Evolutionary conservation across 2,797 vertebrate species (phyloP).

Genomic region (Valencia hispanica): DNA sequence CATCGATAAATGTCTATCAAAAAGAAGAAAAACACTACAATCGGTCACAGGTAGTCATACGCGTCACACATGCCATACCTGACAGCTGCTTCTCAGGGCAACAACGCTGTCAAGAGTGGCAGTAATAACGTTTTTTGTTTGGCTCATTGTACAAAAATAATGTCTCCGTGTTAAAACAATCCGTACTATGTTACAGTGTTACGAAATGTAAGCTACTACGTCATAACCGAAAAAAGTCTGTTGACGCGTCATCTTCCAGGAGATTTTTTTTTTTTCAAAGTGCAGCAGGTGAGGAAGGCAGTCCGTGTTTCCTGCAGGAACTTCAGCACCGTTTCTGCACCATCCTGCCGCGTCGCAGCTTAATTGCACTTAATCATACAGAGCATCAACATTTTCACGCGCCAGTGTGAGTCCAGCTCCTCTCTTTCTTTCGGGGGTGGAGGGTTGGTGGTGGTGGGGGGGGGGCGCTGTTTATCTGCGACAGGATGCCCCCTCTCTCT

Average conservation of each 20-base stretch:
- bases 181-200: constrained; percentile 63
- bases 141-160: constrained; percentile 88
- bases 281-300: constrained; percentile 55
- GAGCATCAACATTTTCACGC: constrained; percentile 66
- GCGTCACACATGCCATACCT: constrained; percentile 45
- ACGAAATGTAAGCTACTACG: constrained; percentile 42
- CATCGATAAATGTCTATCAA: constrained; percentile 80
- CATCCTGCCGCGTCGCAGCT: constrained; percentile 50
- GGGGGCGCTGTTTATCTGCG: constrained; percentile 2
- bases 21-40: constrained; percentile 69
- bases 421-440: constrained; percentile 45
- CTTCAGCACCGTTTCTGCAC: constrained; percentile 39
- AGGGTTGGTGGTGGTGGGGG: neutral
- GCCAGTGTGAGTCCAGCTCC: constrained; percentile 51
- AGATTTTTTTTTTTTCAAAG: too few species aligned
- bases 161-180: constrained; percentile 81
- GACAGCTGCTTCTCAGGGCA: constrained; percentile 49
- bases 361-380: constrained; percentile 87
- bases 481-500: constrained; percentile 25
- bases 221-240: constrained; percentile 53
- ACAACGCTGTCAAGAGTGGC: constrained; percentile 67
- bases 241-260: constrained; percentile 53
- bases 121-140: constrained; percentile 69
- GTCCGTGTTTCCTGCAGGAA: constrained; percentile 49
- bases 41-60: constrained; percentile 75